Evolutionary conservation across 2,113 vertebrate genomes (phyloP), one percentile per base, ranked within the genome.

Genomic region (Octodon degus): DNA sequence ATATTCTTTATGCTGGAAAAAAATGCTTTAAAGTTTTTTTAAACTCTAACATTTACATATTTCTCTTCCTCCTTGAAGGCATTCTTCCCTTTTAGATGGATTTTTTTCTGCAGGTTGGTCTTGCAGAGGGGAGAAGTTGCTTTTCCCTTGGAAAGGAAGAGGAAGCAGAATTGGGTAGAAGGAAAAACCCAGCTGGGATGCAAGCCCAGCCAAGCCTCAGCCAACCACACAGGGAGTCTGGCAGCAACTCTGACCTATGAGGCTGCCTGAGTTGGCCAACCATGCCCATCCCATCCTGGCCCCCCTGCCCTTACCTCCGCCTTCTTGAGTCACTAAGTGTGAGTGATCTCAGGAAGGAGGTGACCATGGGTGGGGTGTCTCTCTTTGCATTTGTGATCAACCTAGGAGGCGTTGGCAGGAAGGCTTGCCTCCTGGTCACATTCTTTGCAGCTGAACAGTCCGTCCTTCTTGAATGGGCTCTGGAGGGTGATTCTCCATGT

Each of bases 21-120:
- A 89, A 83, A 76, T 76, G 43, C 30, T 77, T 70, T 82, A 32
- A 88, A 81, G 25, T 25, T 60, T 89, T 40, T 67, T 90, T 63
- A 79, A 81, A 32, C 22, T 4, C 86, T 53, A 34, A 72, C 58
- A 34, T 34, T 89, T 83, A 72, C 70, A 53, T 20, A 40, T 53
- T 43, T 62, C 40, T 62, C 34, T 94, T 37, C 5, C 37, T 10
- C 47, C 50, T 53, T 81, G n/a, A 65, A 83, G 55, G 34, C 77
- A 62, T 12, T 37, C 34, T 77, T 80, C 11, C 65, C 77, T 89
- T 47, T 53, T 32, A 93, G 55, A 70, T 74, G 32, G 65, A 43
- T 62, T 82, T 83, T 74, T 34, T 63, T 12, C 12, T 53, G 34
- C 20, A 2, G 55, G 2, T 82, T 62, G 55, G 47, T 63, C 60